Conservation (phyloP, 2,888 invertebrate genomes). For the Anthophora plumipes region DNA sequence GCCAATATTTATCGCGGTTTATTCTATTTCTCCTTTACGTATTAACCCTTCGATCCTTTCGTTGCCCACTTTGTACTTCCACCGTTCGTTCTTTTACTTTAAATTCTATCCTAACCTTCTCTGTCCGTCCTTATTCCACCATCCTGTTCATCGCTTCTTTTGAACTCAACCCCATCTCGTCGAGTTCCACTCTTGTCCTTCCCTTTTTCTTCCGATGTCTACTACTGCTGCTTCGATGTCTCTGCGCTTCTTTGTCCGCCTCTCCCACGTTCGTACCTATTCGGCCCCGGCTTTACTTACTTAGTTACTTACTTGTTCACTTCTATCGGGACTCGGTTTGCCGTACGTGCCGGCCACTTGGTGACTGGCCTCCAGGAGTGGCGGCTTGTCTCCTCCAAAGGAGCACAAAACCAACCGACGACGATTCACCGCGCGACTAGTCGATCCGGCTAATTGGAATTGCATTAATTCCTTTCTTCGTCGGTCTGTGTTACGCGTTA, state of each 20-base stretch:
- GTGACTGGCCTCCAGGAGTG: constrained; percentile 58
- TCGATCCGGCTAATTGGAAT: constrained; percentile 75
- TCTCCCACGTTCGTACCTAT: constrained; percentile 63
- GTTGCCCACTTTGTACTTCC: constrained; percentile 14
- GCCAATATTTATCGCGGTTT: constrained; percentile 27
- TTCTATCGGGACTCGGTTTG: constrained; percentile 59
- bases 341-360: constrained; percentile 55
- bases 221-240: not conserved
- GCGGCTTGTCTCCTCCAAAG: constrained; percentile 70
- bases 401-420: constrained; percentile 67
- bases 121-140: not conserved
- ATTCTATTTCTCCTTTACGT: constrained; percentile 9
- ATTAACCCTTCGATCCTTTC: constrained; percentile 25
- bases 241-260: constrained; percentile 43
- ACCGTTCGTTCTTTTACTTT: constrained; percentile 41
- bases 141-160: constrained; percentile 34
- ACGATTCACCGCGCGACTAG: constrained; percentile 57
- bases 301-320: constrained; percentile 67
- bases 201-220: constrained; percentile 15
- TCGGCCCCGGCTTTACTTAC: constrained; percentile 65
- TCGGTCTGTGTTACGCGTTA: constrained; percentile 46
- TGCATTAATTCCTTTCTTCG: constrained; percentile 76
- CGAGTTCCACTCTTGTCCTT: constrained; percentile 27
- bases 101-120: constrained; percentile 44
- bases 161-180: constrained; percentile 43